A percentile compares a stretch with the other conserved stretches of the same genome.
Evolutionary conservation across 2,888 invertebrate species (phyloP).

Genomic region (Conchocele bisecta): DNA sequence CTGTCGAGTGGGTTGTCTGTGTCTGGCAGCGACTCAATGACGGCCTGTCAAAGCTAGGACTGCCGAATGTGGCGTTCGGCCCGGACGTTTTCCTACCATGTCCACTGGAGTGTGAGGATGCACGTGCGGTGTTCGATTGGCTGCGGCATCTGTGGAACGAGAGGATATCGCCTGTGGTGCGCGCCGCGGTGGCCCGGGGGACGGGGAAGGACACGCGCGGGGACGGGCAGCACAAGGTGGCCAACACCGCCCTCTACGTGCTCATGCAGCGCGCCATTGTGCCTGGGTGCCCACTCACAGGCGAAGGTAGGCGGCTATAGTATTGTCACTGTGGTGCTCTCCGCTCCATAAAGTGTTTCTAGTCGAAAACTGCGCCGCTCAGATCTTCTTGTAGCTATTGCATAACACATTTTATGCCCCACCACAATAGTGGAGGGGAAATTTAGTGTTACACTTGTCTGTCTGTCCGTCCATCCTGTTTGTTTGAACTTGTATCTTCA

Average conservation of each 20-base stretch:
- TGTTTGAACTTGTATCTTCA: too few relatives aligned
- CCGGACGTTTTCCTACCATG: conserved; percentile 79
- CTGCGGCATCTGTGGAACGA: conserved; percentile 79
- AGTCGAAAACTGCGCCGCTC: too few relatives aligned
- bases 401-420: too few relatives aligned
- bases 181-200: conserved; percentile 74
- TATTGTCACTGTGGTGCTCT: too few relatives aligned
- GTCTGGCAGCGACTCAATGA: conserved; percentile 81
- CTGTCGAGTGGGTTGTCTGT: conserved; percentile 79
- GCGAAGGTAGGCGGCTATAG: conserved; percentile 77
- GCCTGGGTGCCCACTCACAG: conserved; percentile 79
- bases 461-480: too few relatives aligned
- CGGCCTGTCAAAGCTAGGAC: conserved; percentile 78
- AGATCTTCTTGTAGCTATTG: too few relatives aligned
- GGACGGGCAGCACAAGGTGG: conserved; percentile 80
- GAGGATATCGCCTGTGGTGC: conserved; percentile 76
- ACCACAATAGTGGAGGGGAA: too few relatives aligned
- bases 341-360: too few relatives aligned
- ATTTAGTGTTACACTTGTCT: too few relatives aligned
- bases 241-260: conserved; percentile 81
- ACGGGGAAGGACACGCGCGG: conserved; percentile 67
- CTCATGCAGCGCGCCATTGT: conserved; percentile 81
- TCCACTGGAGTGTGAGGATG: conserved; percentile 76
- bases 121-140: conserved; percentile 73
- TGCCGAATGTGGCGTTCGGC: conserved; percentile 78